Evolutionary conservation across 2,113 vertebrate species (phyloP).

Genomic region (Notechis scutatus): DNA sequence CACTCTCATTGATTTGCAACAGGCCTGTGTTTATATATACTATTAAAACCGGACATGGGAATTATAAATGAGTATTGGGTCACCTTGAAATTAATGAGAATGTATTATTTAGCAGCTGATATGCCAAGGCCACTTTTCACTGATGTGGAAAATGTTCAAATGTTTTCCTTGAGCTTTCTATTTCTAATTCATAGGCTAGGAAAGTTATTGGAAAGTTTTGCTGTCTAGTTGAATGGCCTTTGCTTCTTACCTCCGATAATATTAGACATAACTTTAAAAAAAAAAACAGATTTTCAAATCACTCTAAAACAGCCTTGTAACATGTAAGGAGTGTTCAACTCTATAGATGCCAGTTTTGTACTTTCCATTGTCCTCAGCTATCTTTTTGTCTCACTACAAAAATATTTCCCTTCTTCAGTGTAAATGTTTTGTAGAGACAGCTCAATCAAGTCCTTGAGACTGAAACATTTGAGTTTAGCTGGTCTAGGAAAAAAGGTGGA

Average conservation of each 20-base stretch:
- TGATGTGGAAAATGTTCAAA: not conserved
- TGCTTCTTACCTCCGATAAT: not conserved
- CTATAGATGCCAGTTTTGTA: not conserved
- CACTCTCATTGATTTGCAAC: not conserved
- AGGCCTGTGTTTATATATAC: slow-evolving; percentile 20
- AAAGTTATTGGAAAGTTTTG: not conserved
- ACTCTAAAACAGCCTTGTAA: not conserved
- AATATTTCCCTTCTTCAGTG: not conserved
- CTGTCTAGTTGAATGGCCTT: not conserved
- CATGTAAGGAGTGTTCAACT: not conserved
- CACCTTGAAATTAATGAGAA: slow-evolving; percentile 13
- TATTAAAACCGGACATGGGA: not conserved
- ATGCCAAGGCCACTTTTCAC: not conserved
- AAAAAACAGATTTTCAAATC: not conserved
- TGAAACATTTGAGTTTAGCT: no score
- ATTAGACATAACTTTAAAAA: not conserved
- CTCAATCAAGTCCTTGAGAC: not conserved
- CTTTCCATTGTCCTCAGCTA: not conserved
- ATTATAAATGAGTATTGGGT: not conserved
- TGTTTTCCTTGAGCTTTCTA: not conserved
- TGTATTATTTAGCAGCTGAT: not conserved
- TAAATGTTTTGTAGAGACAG: not conserved
- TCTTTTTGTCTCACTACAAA: not conserved
- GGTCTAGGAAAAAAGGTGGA: no score
- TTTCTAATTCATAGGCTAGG: not conserved